Conservation (phyloP, 2,113 vertebrate genomes). For the Otocyon megalotis region DNA sequence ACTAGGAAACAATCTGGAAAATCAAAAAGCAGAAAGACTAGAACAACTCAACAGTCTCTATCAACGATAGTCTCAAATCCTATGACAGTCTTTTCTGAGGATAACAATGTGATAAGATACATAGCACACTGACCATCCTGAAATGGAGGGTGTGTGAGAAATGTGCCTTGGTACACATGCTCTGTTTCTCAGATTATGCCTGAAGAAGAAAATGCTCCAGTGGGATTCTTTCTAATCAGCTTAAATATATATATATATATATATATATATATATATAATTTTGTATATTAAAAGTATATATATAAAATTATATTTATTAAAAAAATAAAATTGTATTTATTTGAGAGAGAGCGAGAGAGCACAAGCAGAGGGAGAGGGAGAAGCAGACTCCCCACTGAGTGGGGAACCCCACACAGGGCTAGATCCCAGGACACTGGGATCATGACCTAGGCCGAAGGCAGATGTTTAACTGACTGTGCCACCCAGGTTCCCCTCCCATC, state of each 20-base stretch:
- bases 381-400: too few relatives aligned
- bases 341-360: too few relatives aligned
- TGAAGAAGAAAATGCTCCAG: background rate
- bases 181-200: background rate
- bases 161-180: background rate
- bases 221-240: background rate
- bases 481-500: background rate
- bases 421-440: too few relatives aligned
- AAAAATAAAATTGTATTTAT: too few relatives aligned
- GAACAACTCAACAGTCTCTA: background rate
- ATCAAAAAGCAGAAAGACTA: background rate
- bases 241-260: background rate
- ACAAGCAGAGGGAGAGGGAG: too few relatives aligned
- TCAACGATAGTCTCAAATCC: background rate
- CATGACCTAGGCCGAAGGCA: too few relatives aligned
- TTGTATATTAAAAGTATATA: too few relatives aligned
- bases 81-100: background rate
- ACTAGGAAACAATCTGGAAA: background rate
- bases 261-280: too few relatives aligned
- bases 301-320: too few relatives aligned
- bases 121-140: background rate
- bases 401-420: too few relatives aligned
- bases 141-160: background rate
- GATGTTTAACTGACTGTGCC: too few relatives aligned
- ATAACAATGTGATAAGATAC: background rate